A percentile compares a stretch with the other conserved stretches of the same genome.
Evolutionary conservation across 2,113 vertebrate genomes (phyloP).

Genomic region (Vidua macroura): DNA sequence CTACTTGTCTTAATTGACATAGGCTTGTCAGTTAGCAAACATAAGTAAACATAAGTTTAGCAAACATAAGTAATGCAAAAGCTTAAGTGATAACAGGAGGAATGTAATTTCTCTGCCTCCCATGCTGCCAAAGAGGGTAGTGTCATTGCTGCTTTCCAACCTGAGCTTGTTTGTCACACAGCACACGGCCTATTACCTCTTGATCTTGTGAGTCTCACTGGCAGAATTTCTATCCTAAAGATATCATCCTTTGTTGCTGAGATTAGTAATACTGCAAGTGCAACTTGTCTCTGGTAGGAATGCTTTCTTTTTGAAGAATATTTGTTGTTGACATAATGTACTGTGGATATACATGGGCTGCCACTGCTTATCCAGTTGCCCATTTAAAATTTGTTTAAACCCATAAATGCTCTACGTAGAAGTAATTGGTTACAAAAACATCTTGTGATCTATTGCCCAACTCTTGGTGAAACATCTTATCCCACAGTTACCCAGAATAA

Average conservation of each 20-base stretch:
- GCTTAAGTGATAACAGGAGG: conserved; percentile 48
- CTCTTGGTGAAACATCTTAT: background rate
- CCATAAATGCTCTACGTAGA: background rate
- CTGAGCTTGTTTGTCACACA: conserved; percentile 52
- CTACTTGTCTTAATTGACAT: conserved; percentile 11
- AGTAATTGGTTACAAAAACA: background rate
- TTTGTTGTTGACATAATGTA: background rate
- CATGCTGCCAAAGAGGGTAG: conserved; percentile 23
- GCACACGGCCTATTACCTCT: conserved; percentile 46
- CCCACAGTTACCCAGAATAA: background rate
- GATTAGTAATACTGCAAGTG: background rate
- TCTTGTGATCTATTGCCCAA: background rate
- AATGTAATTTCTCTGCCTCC: conserved; percentile 42
- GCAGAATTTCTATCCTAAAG: conserved; percentile 16
- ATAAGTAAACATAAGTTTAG: background rate
- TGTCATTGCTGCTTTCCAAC: conserved; percentile 8
- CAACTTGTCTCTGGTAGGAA: conserved; percentile 9
- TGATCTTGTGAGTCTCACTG: conserved; percentile 8
- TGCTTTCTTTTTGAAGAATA: background rate
- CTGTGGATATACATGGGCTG: background rate
- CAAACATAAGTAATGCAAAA: conserved; percentile 29
- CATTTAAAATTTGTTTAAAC: background rate
- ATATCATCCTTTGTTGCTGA: background rate
- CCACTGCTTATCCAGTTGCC: background rate
- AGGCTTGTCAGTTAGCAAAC: background rate